A percentile compares a stretch with the other conserved stretches of the same genome.
These are phyloP conservation scores for Lucifuga dentata DNA, from an alignment of 2,113 vertebrate genomes.

Conservation along the genomic window DNA sequence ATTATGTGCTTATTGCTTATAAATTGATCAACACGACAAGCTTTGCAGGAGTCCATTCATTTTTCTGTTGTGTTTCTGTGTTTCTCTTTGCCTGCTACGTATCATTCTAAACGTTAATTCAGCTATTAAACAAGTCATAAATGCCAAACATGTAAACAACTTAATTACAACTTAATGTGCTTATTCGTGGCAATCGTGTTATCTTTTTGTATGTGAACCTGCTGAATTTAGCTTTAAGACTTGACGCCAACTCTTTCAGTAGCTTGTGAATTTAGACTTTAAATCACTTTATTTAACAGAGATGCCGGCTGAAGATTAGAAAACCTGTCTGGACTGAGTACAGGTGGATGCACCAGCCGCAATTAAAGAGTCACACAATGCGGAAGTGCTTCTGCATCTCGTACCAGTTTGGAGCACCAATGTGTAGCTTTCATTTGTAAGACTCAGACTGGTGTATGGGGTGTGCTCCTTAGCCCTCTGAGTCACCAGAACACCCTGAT, in stretches of 20 bases:
- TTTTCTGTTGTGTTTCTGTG: too few species aligned
- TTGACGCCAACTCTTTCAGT: too few species aligned
- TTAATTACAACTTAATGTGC: background rate
- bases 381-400: slow-evolving; percentile 3
- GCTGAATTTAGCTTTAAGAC: slow-evolving; percentile 8
- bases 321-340: slow-evolving; percentile 16
- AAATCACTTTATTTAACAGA: slow-evolving; percentile 55
- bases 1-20: too few species aligned
- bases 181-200: slow-evolving; percentile 11
- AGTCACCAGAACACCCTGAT: slow-evolving; percentile 66
- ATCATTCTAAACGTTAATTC: slow-evolving; percentile 2
- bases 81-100: background rate
- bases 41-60: too few species aligned
- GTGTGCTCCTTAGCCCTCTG: slow-evolving; percentile 50
- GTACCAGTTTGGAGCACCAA: slow-evolving; percentile 5
- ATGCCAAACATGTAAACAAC: background rate
- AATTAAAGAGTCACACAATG: background rate
- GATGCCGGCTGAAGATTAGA: slow-evolving; percentile 28
- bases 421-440: slow-evolving; percentile 35
- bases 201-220: slow-evolving; percentile 15
- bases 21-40: too few species aligned
- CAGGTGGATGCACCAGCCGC: slow-evolving; percentile 17
- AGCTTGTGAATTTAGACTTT: background rate
- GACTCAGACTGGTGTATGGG: slow-evolving; percentile 28
- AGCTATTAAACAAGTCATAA: slow-evolving; percentile 11